Evolutionary conservation across 2,113 vertebrate species (phyloP).

Genomic region (Tychaedon coryphoeus): DNA sequence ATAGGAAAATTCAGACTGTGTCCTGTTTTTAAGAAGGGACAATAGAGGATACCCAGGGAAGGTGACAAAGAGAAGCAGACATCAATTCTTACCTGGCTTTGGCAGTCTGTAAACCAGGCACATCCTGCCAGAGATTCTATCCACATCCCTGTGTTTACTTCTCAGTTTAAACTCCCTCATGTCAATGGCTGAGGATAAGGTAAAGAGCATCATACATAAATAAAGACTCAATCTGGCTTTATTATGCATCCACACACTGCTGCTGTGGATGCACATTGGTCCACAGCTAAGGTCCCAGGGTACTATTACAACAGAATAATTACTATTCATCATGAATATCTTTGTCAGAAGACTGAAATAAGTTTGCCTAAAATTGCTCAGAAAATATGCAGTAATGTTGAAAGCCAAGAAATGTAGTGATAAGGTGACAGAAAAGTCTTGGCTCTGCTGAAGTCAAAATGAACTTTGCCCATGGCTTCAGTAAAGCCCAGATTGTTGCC

Average conservation of each 20-base stretch:
- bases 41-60: not conserved
- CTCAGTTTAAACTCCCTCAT: not conserved
- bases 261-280: not conserved
- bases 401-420: slow-evolving; percentile 17
- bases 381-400: not conserved
- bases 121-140: not conserved
- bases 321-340: not conserved
- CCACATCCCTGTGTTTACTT: not conserved
- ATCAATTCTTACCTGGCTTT: not conserved
- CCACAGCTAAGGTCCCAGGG: not conserved
- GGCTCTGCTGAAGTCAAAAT: not conserved
- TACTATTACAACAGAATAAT: not conserved
- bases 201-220: not conserved
- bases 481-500: slow-evolving; percentile 24
- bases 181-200: not conserved
- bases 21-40: not conserved
- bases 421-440: slow-evolving; percentile 35
- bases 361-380: slow-evolving; percentile 4
- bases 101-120: not conserved
- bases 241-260: not conserved
- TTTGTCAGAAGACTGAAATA: slow-evolving; percentile 13
- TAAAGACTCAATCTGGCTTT: slow-evolving; percentile 1
- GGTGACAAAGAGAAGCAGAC: not conserved
- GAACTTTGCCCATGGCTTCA: slow-evolving; percentile 14
- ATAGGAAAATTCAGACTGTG: not conserved